phyloP scores from a whole-genome alignment of 1,140 invertebrate genomes.

The Drosophila sechellia region DNA sequence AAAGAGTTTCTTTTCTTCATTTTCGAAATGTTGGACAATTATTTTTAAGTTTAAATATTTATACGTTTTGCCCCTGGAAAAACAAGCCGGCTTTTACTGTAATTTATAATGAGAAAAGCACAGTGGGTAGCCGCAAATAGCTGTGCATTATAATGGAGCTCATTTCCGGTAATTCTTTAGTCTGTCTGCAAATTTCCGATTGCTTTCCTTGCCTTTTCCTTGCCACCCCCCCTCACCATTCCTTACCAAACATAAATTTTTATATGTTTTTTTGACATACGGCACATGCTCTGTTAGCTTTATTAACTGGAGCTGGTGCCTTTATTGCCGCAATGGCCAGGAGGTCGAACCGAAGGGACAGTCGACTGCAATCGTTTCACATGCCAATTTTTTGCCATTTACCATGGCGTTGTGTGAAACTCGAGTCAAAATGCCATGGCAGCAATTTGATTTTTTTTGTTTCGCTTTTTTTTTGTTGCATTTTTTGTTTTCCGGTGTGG shows the following conservation, averaged over 20 bases:
- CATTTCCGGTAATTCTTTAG: slow-evolving; percentile 1
- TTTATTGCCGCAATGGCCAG: slow-evolving; percentile 40
- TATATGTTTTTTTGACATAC: slow-evolving; percentile 40
- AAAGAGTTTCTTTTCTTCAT: neutral
- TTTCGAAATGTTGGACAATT: neutral
- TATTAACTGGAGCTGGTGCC: slow-evolving; percentile 65
- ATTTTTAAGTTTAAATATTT: neutral
- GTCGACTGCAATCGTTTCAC: slow-evolving; percentile 31
- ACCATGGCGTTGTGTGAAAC: slow-evolving; percentile 35
- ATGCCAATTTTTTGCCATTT: slow-evolving; percentile 42
- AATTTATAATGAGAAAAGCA: neutral
- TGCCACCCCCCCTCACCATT: neutral
- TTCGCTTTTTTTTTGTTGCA: too few relatives aligned
- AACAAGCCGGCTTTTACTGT: neutral
- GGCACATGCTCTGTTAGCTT: slow-evolving; percentile 65
- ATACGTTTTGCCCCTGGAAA: neutral
- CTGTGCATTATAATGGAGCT: neutral
- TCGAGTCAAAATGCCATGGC: slow-evolving; percentile 48
- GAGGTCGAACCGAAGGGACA: slow-evolving; percentile 1
- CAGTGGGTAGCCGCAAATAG: slow-evolving; percentile 4
- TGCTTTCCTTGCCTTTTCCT: neutral
- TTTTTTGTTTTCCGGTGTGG: neutral
- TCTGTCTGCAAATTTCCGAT: neutral
- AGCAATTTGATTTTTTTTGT: slow-evolving; percentile 38
- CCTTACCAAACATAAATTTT: neutral